Percentiles rank a stretch among this genome's conserved stretches.
Evolutionary conservation across 2,113 vertebrate genomes (phyloP).

Genomic region (Aptenodytes forsteri): DNA sequence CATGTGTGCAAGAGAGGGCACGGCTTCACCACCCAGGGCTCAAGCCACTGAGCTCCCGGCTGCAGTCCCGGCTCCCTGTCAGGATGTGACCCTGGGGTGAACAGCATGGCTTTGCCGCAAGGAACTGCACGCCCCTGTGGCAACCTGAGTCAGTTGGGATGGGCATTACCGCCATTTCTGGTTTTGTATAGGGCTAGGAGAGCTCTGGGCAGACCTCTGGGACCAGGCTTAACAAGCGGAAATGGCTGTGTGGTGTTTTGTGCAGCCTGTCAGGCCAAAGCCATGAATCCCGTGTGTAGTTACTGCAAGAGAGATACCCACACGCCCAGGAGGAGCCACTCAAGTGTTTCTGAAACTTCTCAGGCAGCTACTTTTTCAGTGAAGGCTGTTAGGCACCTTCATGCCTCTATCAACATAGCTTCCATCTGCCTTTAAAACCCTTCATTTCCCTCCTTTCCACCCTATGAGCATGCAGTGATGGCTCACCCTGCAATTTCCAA

Average conservation of each 20-base stretch:
- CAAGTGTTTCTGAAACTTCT: not conserved
- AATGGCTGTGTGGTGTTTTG: not conserved
- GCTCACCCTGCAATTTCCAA: not conserved
- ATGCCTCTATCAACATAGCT: not conserved
- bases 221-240: not conserved
- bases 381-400: not conserved
- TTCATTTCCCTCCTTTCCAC: not conserved
- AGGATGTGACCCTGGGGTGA: not conserved
- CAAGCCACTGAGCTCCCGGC: not conserved
- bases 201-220: not conserved
- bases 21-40: accelerated
- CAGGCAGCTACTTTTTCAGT: not conserved
- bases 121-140: not conserved
- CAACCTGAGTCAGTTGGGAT: accelerated
- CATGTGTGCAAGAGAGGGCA: accelerated
- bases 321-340: not conserved
- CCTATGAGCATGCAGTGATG: not conserved
- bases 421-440: not conserved
- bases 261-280: not conserved
- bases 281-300: not conserved
- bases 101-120: not conserved
- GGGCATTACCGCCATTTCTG: too few relatives aligned
- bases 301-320: not conserved
- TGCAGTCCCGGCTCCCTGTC: not conserved
- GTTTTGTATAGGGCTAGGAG: not conserved